Evolutionary conservation across 2,113 vertebrate species (phyloP).

Genomic region (Regulus satrapa): DNA sequence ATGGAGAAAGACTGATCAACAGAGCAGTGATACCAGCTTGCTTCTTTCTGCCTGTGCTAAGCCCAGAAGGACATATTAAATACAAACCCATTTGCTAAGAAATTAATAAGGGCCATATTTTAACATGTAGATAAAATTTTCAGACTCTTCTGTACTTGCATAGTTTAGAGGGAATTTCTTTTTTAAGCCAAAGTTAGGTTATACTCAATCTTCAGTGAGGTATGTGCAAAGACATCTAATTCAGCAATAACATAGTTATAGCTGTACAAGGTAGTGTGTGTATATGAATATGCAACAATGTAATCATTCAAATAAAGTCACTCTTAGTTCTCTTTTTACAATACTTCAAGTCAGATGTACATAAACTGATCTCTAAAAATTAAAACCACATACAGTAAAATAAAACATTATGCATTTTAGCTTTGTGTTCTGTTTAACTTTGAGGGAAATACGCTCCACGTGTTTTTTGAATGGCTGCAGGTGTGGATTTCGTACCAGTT

Average conservation of each 20-base stretch:
- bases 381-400: constrained; percentile 24
- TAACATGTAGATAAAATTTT: background rate
- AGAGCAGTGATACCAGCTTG: background rate
- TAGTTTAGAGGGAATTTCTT: background rate
- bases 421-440: constrained; percentile 18
- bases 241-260: constrained; percentile 31
- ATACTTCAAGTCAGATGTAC: background rate
- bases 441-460: background rate
- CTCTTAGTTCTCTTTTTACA: background rate
- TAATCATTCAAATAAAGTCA: constrained; percentile 48
- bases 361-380: background rate
- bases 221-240: constrained; percentile 29
- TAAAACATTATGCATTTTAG: background rate
- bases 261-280: constrained; percentile 1
- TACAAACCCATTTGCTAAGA: background rate
- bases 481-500: constrained; percentile 33
- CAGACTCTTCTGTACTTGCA: background rate
- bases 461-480: constrained; percentile 42
- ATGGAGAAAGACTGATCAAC: background rate
- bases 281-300: constrained; percentile 47
- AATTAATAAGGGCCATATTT: background rate
- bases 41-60: background rate
- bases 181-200: constrained; percentile 17
- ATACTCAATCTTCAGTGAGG: background rate
- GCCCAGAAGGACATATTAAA: background rate